These are phyloP conservation scores for Lytechinus pictus DNA, from an alignment of 35 echinoderm and acorn worm species.

Conservation along the genomic window DNA sequence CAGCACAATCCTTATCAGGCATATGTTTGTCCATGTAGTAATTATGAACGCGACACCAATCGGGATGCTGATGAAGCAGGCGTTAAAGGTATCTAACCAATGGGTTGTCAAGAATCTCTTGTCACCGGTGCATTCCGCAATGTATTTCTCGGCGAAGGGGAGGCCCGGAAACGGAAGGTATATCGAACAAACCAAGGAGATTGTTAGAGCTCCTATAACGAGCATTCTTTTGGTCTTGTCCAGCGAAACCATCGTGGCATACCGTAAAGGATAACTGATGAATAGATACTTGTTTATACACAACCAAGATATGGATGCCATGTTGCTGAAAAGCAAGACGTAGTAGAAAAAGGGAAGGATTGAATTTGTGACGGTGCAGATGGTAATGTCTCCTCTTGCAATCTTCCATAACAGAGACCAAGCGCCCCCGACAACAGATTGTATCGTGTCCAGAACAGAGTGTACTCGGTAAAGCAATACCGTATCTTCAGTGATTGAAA, in stretches of 20 bases:
- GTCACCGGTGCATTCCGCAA: neutral
- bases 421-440: neutral
- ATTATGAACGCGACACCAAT: neutral
- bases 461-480: neutral
- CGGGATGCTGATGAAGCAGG: neutral
- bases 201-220: no score
- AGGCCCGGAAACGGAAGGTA: slow-evolving; percentile 16
- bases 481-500: neutral
- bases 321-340: slow-evolving; percentile 23
- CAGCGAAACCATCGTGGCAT: neutral
- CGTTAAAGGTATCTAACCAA: slow-evolving; percentile 13
- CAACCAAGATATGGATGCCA: neutral
- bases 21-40: neutral
- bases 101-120: neutral
- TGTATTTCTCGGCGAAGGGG: neutral
- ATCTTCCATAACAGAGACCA: neutral
- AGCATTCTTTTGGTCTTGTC: neutral
- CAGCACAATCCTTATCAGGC: neutral
- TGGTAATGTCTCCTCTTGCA: neutral
- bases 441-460: neutral
- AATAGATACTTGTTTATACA: slow-evolving; percentile 26
- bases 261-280: neutral
- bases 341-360: slow-evolving; percentile 34
- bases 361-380: slow-evolving; percentile 16
- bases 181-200: neutral